Evolutionary conservation across 2,888 invertebrate genomes (phyloP), one percentile per base, ranked within the genome.

Genomic region (Phorcus lineatus): DNA sequence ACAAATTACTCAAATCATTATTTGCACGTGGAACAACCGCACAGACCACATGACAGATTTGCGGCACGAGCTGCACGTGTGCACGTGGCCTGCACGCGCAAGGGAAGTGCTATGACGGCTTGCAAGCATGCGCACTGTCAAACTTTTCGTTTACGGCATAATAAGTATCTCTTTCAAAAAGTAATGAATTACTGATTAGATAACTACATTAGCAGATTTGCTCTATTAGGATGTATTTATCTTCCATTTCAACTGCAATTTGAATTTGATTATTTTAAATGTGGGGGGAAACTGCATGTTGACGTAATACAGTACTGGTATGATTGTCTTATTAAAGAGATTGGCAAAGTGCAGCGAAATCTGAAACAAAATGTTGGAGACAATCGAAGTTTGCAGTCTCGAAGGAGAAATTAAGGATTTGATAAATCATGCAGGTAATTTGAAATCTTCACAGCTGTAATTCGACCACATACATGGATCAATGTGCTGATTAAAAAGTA

Each of bases 1-100:
- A 62, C 62, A 62, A 62, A 62, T 62, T 62, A 28, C 62, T 62
- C 13, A 24, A 62, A 62, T 24, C n/a, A 28, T 24, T 16, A 28
- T 62, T 24, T 28, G 28, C 62, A 62, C 62, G 62, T 62, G 62
- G 47, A 62, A 28, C 62, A 24, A 24, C 62, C 62, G 62, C 62
- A 28, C 62, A 62, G 62, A 62, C 24, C 28, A 62, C 28, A 62
- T 62, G 62, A 62, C 62, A 62, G 62, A 62, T 62, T 62, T 62
- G 62, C 62, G 62, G 62, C 62, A 62, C 62, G 62, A 62, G 62
- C 77, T 77, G 55, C 77, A 54, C 57, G 36, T 77, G 57, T 36
- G 36, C 57, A 36, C 57, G 77, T 77, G 55, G 22, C 36, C 77
- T 52, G 77, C 77, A 55, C 77, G 77, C 55, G 77, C 77, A 54